Evolutionary conservation across 1,140 invertebrate species (phyloP).

Genomic region (Sipha flava): DNA sequence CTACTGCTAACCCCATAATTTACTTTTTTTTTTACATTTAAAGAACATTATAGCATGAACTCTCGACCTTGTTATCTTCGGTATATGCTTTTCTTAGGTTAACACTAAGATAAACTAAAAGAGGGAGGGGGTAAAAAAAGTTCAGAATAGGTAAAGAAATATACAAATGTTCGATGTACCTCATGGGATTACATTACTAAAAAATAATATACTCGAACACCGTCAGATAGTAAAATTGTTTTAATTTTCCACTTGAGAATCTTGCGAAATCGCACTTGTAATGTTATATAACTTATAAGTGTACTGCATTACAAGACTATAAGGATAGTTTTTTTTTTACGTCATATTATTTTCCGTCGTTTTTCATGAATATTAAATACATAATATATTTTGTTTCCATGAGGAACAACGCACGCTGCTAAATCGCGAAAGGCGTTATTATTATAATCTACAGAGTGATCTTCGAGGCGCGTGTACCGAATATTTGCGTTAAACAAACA

Average conservation of each 20-base stretch:
- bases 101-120: not conserved
- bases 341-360: not conserved
- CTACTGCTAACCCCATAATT: not conserved
- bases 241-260: constrained; percentile 7
- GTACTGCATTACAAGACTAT: too few species aligned
- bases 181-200: not conserved
- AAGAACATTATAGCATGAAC: not conserved
- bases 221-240: not conserved
- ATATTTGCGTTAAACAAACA: not conserved
- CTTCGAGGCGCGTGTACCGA: not conserved
- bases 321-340: not conserved
- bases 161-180: not conserved
- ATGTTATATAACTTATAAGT: not conserved
- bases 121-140: not conserved
- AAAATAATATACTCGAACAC: not conserved
- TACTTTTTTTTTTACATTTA: not conserved
- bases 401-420: not conserved
- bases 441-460: not conserved
- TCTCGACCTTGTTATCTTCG: not conserved
- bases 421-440: not conserved
- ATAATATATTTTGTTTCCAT: not conserved
- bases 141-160: not conserved
- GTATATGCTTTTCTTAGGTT: not conserved
- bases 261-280: not conserved
- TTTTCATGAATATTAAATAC: not conserved